Percentiles rank a stretch among this genome's conserved stretches.
These are phyloP conservation scores for Monopis laevigella DNA, from an alignment of 2,888 invertebrate species.

Conservation along the genomic window DNA sequence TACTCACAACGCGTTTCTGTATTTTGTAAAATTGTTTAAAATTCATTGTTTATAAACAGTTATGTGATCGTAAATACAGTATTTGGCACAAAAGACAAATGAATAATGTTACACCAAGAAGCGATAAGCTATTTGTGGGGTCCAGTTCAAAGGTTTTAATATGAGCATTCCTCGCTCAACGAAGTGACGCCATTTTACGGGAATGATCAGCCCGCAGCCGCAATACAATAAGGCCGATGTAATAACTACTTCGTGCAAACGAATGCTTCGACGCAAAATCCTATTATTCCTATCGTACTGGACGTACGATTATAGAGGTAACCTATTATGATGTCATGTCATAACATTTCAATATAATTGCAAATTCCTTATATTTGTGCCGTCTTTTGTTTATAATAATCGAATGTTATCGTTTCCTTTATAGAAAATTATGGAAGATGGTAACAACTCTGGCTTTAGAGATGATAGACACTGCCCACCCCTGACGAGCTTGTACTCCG, in stretches of 20 bases:
- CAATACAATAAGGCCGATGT: constrained; percentile 60
- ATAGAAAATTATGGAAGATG: constrained; percentile 68
- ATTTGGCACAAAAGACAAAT: neutral
- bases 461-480: constrained; percentile 49
- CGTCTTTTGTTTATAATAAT: constrained; percentile 6
- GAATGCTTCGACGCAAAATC: constrained; percentile 61
- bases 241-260: constrained; percentile 54
- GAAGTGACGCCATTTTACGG: constrained; percentile 69
- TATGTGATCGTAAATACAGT: neutral
- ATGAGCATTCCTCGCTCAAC: constrained; percentile 57
- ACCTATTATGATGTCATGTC: constrained; percentile 12
- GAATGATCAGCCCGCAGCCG: constrained; percentile 68
- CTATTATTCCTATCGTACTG: constrained; percentile 60
- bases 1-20: constrained; percentile 52
- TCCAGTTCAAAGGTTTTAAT: constrained; percentile 21
- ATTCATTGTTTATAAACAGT: constrained; percentile 31
- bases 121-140: neutral
- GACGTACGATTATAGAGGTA: constrained; percentile 65
- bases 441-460: constrained; percentile 52
- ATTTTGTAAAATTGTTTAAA: constrained; percentile 56
- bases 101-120: neutral
- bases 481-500: constrained; percentile 42
- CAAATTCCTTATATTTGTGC: constrained; percentile 5
- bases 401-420: constrained; percentile 39
- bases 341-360: constrained; percentile 2